These are phyloP conservation scores for Alitta virens DNA, from an alignment of 2,888 invertebrate genomes.

Conservation along the genomic window DNA sequence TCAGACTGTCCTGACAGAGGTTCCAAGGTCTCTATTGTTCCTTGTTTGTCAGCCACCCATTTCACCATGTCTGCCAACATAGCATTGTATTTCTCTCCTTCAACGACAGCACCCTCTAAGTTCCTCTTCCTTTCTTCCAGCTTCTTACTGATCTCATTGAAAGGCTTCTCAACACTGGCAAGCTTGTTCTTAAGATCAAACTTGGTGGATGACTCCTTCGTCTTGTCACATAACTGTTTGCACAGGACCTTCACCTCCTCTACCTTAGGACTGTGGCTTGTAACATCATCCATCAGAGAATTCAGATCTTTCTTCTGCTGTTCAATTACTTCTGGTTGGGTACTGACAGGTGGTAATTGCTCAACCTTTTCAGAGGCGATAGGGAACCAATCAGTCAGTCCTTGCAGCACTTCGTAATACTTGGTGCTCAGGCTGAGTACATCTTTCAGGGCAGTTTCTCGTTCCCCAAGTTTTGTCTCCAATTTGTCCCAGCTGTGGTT, in stretches of 20 bases:
- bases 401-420: constrained; percentile 82
- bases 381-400: constrained; percentile 82
- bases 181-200: constrained; percentile 89
- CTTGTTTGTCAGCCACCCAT: constrained; percentile 74
- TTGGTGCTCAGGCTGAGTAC: constrained; percentile 90
- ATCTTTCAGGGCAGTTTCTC: constrained; percentile 84
- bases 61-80: constrained; percentile 84
- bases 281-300: constrained; percentile 21
- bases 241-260: constrained; percentile 64
- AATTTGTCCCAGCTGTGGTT: constrained; percentile 77
- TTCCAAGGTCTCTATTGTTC: constrained; percentile 34
- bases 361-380: constrained; percentile 85
- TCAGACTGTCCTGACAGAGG: constrained; percentile 81
- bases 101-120: constrained; percentile 77
- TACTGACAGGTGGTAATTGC: constrained; percentile 64
- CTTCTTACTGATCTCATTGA: constrained; percentile 73
- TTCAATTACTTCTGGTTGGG: constrained; percentile 71
- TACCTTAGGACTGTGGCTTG: constrained; percentile 22
- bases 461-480: constrained; percentile 75
- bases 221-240: constrained; percentile 76
- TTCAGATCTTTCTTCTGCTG: constrained; percentile 74
- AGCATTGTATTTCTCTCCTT: constrained; percentile 86
- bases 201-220: constrained; percentile 85
- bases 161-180: constrained; percentile 80
- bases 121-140: constrained; percentile 69